Percentiles rank a stretch among this genome's conserved stretches.
phyloP scores from a whole-genome alignment of 2,888 invertebrate species.

The Pharmacophagus antenor region DNA sequence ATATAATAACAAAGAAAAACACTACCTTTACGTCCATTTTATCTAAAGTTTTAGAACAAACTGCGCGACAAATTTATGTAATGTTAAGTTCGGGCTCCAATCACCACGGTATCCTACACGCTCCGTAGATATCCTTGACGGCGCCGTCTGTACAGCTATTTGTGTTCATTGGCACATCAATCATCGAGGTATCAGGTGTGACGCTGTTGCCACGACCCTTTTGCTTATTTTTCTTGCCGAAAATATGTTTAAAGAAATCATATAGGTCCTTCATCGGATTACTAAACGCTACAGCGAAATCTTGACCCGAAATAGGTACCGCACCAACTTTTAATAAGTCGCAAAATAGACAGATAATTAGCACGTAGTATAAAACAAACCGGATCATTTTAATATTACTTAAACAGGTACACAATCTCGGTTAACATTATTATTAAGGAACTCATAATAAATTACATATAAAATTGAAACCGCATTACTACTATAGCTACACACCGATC shows the following conservation, averaged over 20 bases:
- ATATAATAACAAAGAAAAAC: constrained; percentile 42
- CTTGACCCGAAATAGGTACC: constrained; percentile 48
- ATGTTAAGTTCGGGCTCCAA: constrained; percentile 33
- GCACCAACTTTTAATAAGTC: constrained; percentile 50
- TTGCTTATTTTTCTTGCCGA: constrained; percentile 11
- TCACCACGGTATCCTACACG: constrained; percentile 64
- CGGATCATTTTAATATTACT: constrained; percentile 56
- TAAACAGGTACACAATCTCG: constrained; percentile 46
- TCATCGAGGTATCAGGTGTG: constrained; percentile 47
- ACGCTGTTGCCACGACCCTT: constrained; percentile 30
- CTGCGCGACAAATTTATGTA: constrained; percentile 44
- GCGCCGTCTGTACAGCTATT: constrained; percentile 45
- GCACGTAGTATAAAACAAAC: constrained; percentile 52
- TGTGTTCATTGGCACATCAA: constrained; percentile 59
- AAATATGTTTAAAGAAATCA: constrained; percentile 35
- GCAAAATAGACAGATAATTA: constrained; percentile 38
- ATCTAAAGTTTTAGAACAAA: constrained; percentile 45
- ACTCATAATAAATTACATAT: constrained; percentile 11
- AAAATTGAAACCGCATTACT: constrained; percentile 28
- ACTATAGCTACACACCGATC: constrained; percentile 32
- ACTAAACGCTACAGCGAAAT: constrained; percentile 56
- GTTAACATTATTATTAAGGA: constrained; percentile 29
- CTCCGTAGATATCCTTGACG: constrained; percentile 55
- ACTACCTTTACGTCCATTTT: constrained; percentile 59
- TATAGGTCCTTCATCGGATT: constrained; percentile 63